A percentile compares a stretch with the other conserved stretches of the same genome.
Conservation (phyloP, 2,888 invertebrate genomes). For the Eristalis arbustorum region DNA sequence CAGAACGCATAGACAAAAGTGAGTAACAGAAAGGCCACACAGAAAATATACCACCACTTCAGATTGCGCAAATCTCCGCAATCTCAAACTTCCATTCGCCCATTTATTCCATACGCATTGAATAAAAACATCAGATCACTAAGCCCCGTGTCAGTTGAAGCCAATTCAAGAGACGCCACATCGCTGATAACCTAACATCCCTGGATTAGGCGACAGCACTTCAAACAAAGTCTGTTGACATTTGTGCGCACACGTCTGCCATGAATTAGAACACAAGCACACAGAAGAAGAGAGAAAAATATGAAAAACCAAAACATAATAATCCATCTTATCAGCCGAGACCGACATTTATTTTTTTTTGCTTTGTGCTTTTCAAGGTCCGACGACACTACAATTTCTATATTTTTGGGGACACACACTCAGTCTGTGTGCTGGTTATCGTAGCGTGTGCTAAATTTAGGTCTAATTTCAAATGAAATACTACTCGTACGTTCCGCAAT, state of each 20-base stretch:
- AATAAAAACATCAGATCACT: not conserved
- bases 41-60: too few relatives aligned
- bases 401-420: conserved; percentile 7
- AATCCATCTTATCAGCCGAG: conserved; percentile 35
- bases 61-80: too few relatives aligned
- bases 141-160: not conserved
- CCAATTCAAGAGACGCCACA: not conserved
- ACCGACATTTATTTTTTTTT: not conserved
- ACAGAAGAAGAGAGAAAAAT: not conserved
- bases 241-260: not conserved
- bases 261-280: not conserved
- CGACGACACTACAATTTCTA: conserved; percentile 4
- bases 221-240: not conserved
- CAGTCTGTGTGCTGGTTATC: conserved; percentile 28
- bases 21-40: too few relatives aligned
- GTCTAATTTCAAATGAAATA: not conserved
- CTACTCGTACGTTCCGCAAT: not conserved
- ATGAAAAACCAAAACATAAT: not conserved
- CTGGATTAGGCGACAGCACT: conserved; percentile 4
- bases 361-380: conserved; percentile 43
- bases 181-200: conserved; percentile 23
- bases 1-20: too few relatives aligned
- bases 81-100: too few relatives aligned
- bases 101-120: too few relatives aligned
- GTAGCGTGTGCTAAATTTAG: conserved; percentile 16